phyloP scores from a whole-genome alignment of 2,888 invertebrate species.

The Drepanosiphum platanoidis region DNA sequence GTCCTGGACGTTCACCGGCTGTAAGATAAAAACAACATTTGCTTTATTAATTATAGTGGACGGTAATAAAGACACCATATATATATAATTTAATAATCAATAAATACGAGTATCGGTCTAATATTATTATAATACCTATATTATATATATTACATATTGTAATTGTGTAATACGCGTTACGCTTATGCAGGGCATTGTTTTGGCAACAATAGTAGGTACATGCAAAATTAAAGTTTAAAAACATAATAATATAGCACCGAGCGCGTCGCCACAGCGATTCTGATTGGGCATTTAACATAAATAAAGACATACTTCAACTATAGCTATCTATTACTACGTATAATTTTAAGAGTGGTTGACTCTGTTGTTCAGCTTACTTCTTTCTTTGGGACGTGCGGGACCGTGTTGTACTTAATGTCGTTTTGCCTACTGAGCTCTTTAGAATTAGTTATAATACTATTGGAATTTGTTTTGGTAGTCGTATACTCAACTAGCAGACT shows the following conservation, averaged over 20 bases:
- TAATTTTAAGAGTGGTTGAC: background rate
- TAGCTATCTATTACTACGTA: background rate
- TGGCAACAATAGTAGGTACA: background rate
- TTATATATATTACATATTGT: background rate
- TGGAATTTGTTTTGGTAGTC: conserved; percentile 42
- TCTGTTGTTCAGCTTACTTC: conserved; percentile 52
- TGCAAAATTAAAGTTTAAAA: background rate
- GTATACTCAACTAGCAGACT: conserved; percentile 36
- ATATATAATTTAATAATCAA: background rate
- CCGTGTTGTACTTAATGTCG: conserved; percentile 45
- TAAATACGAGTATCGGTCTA: too few species aligned
- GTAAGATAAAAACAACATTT: background rate
- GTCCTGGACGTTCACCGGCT: conserved; percentile 54
- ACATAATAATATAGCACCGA: background rate
- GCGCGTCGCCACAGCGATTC: conserved; percentile 20
- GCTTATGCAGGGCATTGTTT: background rate
- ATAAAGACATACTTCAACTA: too few species aligned
- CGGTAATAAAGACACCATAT: background rate
- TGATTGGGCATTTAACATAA: conserved; percentile 29
- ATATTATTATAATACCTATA: background rate
- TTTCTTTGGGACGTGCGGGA: conserved; percentile 32
- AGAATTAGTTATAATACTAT: conserved; percentile 56
- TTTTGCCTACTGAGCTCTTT: conserved; percentile 50
- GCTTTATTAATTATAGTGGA: background rate
- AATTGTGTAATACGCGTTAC: background rate